Conservation (phyloP, 1,140 invertebrate species). For the Oryctes rhinoceros region DNA sequence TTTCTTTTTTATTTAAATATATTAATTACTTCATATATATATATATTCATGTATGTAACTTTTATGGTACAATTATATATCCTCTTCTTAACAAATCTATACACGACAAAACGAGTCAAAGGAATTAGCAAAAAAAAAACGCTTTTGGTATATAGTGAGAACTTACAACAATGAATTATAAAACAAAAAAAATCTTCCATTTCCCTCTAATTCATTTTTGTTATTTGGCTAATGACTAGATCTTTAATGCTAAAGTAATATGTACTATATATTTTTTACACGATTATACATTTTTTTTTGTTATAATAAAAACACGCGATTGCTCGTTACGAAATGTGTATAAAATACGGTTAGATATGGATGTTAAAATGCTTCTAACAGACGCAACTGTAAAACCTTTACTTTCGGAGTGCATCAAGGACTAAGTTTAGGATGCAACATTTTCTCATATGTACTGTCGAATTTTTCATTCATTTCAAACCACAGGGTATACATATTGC, state of each 20-base stretch:
- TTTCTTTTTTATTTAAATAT: conserved; percentile 12
- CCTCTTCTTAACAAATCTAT: background rate
- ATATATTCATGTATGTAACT: background rate
- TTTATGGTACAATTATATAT: conserved; percentile 6
- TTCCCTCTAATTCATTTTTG: conserved; percentile 24
- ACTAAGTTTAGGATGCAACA: too few species aligned
- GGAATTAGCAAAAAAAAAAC: background rate
- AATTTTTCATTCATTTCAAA: too few species aligned
- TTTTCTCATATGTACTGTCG: too few species aligned
- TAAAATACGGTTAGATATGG: too few species aligned
- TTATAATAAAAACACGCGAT: background rate
- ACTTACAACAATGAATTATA: conserved; percentile 27
- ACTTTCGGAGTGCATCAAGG: too few species aligned
- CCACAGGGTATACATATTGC: too few species aligned
- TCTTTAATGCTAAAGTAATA: conserved; percentile 44
- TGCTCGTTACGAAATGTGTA: background rate
- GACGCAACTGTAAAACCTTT: too few species aligned
- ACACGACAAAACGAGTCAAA: background rate
- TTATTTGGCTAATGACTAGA: conserved; percentile 59
- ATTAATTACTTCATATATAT: background rate
- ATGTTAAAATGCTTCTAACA: too few species aligned
- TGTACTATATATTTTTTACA: conserved; percentile 44
- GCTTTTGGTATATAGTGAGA: background rate
- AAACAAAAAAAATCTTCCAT: background rate
- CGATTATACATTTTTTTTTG: conserved; percentile 37